Base-by-base conservation (phyloP, 1,140 invertebrate genomes). In the Drepana arcuata region DNA sequence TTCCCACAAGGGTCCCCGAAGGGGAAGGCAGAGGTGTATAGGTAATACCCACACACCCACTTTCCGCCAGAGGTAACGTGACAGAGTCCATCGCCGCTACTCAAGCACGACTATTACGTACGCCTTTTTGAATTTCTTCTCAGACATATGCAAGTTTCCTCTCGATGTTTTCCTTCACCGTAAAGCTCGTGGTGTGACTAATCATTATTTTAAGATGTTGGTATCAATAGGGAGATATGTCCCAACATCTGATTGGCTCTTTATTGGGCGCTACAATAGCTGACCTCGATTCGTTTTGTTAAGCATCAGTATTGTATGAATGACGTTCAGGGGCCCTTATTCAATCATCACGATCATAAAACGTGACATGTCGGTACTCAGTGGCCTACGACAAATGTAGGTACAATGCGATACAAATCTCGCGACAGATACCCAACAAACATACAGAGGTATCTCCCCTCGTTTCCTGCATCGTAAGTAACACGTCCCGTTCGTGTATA, bases 381-480 rank as follows among this genome's bases (percentile, higher is more conserved):
- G 43, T 10, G 37, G 44, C 25, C 44, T 18, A 28, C 48, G 43
- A 56, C 55, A 51, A 66, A 59, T 52, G 38, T n/a, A n/a, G n/a
- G n/a, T 49, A 58, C 48, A 58, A 60, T 43, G 46, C 55, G 61
- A 69, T 65, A 61, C 48, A 62, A 71, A 75, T 71, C 66, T 66
- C 38, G 51, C 42, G 41, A 50, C 60, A 63, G 50, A 58, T 55
- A 58, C 49, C 44, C 53, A 37, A 38, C 58, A 57, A 57, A 55
- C 52, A 43, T 33, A 50, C 45, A 57, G 44, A 51, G 54, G 48
- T 51, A 61, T 62, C 69, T 70, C 65, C 69, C 69, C 65, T 69
- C 63, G 63, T 47, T 70, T 73, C 72, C 72, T 73, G 67, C 54
- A 56, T 58, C 51, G 48, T 60, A 66, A 69, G 50, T 61, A 49